Conservation (phyloP, 2,113 vertebrate species). For the Cettia cetti region DNA sequence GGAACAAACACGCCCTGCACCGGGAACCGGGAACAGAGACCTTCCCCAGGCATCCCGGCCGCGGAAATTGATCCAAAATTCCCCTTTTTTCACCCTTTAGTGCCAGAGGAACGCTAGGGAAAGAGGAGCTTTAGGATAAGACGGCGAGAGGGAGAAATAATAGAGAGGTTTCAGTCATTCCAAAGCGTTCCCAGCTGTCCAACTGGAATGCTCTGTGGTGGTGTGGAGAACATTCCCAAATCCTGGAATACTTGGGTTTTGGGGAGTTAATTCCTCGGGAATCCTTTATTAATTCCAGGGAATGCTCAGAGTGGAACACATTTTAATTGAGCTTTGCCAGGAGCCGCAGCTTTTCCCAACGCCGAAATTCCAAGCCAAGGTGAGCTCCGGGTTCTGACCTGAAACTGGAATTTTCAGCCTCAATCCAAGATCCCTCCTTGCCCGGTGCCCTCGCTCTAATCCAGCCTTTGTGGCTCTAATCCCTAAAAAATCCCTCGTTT, state of each 20-base stretch:
- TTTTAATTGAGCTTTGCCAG: not conserved
- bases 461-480: not conserved
- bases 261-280: not conserved
- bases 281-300: not conserved
- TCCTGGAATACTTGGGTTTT: not conserved
- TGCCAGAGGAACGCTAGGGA: accelerated
- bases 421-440: not conserved
- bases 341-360: not conserved
- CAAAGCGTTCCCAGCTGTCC: not conserved
- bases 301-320: not conserved
- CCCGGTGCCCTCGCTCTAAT: not conserved
- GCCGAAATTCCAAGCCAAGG: accelerated
- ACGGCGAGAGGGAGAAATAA: not conserved
- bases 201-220: accelerated
- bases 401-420: not conserved
- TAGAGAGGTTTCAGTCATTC: not conserved
- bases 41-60: not conserved
- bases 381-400: not conserved
- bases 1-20: not conserved
- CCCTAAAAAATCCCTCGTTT: not conserved
- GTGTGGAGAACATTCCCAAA: accelerated
- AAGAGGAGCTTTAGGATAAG: not conserved
- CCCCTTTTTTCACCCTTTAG: not conserved
- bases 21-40: not conserved
- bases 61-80: accelerated